Percentiles rank a stretch among this genome's conserved stretches.
Conservation (phyloP, 2,888 invertebrate genomes). For the Ferrisia virgata region DNA sequence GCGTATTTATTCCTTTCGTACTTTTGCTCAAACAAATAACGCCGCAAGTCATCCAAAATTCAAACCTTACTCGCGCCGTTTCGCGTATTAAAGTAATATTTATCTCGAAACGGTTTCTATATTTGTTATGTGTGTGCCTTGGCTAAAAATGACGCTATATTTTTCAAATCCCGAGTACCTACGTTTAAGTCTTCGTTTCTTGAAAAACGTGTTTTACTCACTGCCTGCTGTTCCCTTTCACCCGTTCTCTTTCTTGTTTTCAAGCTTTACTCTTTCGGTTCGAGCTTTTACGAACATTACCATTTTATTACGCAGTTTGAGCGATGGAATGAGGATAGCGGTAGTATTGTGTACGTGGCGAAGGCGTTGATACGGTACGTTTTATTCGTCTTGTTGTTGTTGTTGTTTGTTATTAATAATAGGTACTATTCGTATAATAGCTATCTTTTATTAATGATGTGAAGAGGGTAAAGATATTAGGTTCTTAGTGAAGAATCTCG, state of each 20-base stretch:
- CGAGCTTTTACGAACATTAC: not conserved
- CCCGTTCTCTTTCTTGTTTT: not conserved
- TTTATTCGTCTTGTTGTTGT: too few species aligned
- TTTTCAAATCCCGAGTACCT: not conserved
- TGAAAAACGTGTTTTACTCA: not conserved
- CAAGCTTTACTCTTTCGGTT: not conserved
- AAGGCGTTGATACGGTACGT: too few species aligned
- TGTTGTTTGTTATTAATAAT: too few species aligned
- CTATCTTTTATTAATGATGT: too few species aligned
- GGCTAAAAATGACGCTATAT: not conserved
- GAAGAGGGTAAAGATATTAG: too few species aligned
- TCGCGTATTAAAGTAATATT: conserved; percentile 16
- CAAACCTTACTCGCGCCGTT: not conserved
- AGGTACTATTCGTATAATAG: too few species aligned
- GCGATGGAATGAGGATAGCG: too few species aligned
- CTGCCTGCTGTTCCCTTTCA: not conserved
- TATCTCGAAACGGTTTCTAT: not conserved
- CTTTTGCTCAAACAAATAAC: not conserved
- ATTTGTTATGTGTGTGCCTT: not conserved
- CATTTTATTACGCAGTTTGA: not conserved
- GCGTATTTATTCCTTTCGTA: not conserved
- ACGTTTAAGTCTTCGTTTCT: not conserved
- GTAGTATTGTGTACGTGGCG: too few species aligned
- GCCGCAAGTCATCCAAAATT: conserved; percentile 27
- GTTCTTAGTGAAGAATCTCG: too few species aligned